A percentile compares a stretch with the other conserved stretches of the same genome.
Evolutionary conservation across 2,797 vertebrate genomes (phyloP).

Genomic region (Silurus lanzhouensis): DNA sequence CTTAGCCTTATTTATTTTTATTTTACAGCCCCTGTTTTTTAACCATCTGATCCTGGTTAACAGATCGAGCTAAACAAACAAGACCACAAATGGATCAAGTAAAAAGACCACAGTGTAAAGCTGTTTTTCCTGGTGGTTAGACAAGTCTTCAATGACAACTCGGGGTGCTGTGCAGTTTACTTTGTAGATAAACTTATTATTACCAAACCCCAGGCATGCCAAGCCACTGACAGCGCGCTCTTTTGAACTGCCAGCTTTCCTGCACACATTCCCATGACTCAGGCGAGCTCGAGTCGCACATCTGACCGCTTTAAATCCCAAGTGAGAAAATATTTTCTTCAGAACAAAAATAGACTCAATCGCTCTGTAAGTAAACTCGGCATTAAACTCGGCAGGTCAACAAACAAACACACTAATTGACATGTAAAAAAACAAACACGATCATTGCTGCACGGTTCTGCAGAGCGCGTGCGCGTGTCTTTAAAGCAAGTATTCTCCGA

Average conservation of each 20-base stretch:
- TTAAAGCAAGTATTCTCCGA: not conserved
- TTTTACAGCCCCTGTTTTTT: not conserved
- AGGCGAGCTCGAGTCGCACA: not conserved
- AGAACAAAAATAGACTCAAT: not conserved
- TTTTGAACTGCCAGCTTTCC: not conserved
- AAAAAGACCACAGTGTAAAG: slow-evolving; percentile 23
- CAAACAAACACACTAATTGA: not conserved
- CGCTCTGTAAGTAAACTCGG: slow-evolving; percentile 11
- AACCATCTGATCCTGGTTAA: slow-evolving; percentile 38
- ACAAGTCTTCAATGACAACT: slow-evolving; percentile 15
- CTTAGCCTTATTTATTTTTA: not conserved
- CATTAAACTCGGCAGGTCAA: slow-evolving; percentile 2
- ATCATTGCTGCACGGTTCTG: not conserved
- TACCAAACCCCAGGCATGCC: slow-evolving; percentile 12
- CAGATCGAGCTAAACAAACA: slow-evolving; percentile 21
- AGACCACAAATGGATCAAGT: slow-evolving; percentile 31
- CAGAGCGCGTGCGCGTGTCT: not conserved
- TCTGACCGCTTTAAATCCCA: not conserved
- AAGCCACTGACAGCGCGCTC: slow-evolving; percentile 30
- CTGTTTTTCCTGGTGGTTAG: slow-evolving; percentile 34
- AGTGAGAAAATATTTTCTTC: not conserved
- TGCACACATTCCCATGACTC: slow-evolving; percentile 9
- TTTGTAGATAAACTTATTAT: slow-evolving; percentile 33
- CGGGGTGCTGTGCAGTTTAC: slow-evolving; percentile 7
- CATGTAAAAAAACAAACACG: not conserved